Evolutionary conservation across 2,888 invertebrate genomes (phyloP).

Genomic region (Norana najaformis): DNA sequence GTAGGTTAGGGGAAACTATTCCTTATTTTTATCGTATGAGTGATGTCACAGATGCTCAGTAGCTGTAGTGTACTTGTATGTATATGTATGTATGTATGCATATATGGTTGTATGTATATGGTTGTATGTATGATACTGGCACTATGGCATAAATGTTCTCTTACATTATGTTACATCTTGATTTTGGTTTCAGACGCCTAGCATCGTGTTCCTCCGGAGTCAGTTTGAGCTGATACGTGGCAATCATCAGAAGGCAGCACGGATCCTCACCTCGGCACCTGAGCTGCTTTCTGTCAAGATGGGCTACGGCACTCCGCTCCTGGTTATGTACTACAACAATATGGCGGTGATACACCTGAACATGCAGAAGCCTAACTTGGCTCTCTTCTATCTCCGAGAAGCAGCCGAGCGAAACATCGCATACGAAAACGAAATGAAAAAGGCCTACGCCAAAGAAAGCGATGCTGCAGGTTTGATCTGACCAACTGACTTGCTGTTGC

Average conservation of each 20-base stretch:
- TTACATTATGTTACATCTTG: background rate
- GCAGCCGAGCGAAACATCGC: constrained; percentile 71
- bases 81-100: too few species aligned
- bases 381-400: constrained; percentile 78
- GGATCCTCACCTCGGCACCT: constrained; percentile 64
- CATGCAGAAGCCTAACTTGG: constrained; percentile 79
- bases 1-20: background rate
- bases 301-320: constrained; percentile 68
- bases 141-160: too few species aligned
- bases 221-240: constrained; percentile 72
- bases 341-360: constrained; percentile 77
- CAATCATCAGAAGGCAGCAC: constrained; percentile 70
- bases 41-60: background rate
- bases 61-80: background rate
- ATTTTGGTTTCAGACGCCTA: constrained; percentile 15
- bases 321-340: constrained; percentile 77
- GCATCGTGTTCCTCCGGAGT: constrained; percentile 67
- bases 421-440: constrained; percentile 21
- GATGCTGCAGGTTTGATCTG: background rate
- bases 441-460: background rate
- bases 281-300: constrained; percentile 39
- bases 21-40: background rate
- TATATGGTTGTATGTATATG: too few species aligned
- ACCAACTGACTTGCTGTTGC: background rate
- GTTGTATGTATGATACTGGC: too few species aligned